A percentile compares a stretch with the other conserved stretches of the same genome.
Evolutionary conservation across 2,113 vertebrate genomes (phyloP).

Genomic region (Coregonus clupeaformis): DNA sequence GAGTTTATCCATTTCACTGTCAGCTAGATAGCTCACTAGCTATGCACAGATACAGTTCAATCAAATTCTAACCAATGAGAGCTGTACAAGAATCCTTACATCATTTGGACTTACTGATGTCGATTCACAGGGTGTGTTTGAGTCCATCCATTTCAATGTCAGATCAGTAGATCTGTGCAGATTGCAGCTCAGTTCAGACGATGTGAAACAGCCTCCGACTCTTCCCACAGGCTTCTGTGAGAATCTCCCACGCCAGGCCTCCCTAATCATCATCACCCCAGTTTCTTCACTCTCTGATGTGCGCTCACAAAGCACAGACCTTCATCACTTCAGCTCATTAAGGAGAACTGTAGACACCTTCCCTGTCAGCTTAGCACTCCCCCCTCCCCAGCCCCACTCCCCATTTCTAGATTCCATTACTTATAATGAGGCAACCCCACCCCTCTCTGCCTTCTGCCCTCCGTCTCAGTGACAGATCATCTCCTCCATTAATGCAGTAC

Average conservation of each 20-base stretch:
- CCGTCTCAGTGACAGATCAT: not conserved
- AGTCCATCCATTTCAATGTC: not conserved
- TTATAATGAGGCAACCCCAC: conserved; percentile 14
- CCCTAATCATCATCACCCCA: conserved; percentile 8
- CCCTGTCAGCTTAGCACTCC: conserved; percentile 1
- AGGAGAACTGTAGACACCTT: conserved; percentile 5
- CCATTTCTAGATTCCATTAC: conserved; percentile 12
- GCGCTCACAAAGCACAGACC: conserved; percentile 3
- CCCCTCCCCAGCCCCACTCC: conserved; percentile 3
- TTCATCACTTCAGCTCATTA: conserved; percentile 44
- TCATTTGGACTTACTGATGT: conserved; percentile 10
- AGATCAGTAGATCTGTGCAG: not conserved
- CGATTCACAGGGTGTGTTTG: not conserved
- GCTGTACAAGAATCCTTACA: not conserved
- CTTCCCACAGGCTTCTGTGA: not conserved
- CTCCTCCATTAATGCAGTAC: not conserved
- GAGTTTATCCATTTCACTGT: conserved; percentile 10
- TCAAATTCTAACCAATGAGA: conserved; percentile 13
- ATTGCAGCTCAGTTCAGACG: no score
- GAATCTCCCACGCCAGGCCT: conserved; percentile 14
- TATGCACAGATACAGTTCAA: conserved; percentile 17
- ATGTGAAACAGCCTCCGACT: not conserved
- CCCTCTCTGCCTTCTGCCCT: not conserved
- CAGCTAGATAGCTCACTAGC: not conserved
- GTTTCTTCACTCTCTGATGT: not conserved